Base-by-base conservation (phyloP, 2,888 invertebrate species). In the Acleris laterana region DNA sequence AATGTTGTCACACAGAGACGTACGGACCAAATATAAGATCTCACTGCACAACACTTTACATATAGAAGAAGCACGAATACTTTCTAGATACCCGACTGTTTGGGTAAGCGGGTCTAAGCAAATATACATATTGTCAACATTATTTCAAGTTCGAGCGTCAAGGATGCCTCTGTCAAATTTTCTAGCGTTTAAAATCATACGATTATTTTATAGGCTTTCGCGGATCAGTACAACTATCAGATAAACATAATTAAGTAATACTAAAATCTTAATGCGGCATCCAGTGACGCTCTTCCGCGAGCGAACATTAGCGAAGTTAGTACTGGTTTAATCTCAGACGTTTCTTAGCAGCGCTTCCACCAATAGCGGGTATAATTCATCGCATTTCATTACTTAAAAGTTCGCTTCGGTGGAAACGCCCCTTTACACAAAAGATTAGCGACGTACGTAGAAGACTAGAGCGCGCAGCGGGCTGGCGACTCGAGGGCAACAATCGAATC, bases 221-320 rank as follows among this genome's bases (percentile, higher is more conserved):
- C 6, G 32, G 32, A 32, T 32, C 32, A 32, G 32, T 32, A 32
- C 9, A 32, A 32, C 32, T 32, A 32, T 32, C 32, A 9, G 38
- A 38, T 38, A 38, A 38, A 13, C 4, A 38, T 38, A 32, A 32
- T 32, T 32, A 11, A 38, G 13, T 38, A 38, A 38, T 4, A 38
- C 38, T 38, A 38, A 38, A 38, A 38, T 17, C 52, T 32, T 46
- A 52, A 53, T 48, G 59, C 20, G 42, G 59, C 64, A 60, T 25
- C 48, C 63, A 49, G 49, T 38, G 59, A 20, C 22, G 48, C 48
- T 25, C 7, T 25, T 13, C 32, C 59, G 49, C 53, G 25, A 52
- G 49, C 53, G 53, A 53, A 20, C 49, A 49, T 53, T 49, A 64
- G 59, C 55, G 53, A 49, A 60, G 59, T 64, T 28, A 63, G 46